Base-by-base conservation (phyloP, 2,113 vertebrate genomes). In the Arvicanthis niloticus region DNA sequence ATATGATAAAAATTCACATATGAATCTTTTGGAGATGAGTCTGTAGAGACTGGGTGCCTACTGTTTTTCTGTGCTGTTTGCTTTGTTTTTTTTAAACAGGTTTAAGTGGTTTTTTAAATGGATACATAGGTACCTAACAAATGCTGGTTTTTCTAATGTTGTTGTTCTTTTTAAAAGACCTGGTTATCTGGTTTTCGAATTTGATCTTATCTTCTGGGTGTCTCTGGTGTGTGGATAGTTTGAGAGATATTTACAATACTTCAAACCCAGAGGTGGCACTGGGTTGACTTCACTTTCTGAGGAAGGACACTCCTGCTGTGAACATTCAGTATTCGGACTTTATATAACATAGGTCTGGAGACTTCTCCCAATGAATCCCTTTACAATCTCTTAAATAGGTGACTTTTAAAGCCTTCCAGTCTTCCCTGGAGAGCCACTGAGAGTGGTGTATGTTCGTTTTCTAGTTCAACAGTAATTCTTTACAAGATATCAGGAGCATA, bases 301-400 rank as follows among this genome's bases (percentile, higher is more conserved):
- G 26, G n/a, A 75, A 91, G 53, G 26, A 48, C 76, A 93, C 1
- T 91, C 40, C 29, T 88, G 29, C 37, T 70, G 21, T 62, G 88
- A 21, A 37, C 17, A 42, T 53, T 62, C 42, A 72, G 60, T 1
- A 9, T 82, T 58, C 7, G 9, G 77, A 34, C 34, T 89, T 94
- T 82, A 58, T 67, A 16, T 24, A 40, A 1, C 29, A 3, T 29
- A 67, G 24, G 16, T 87, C 70, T 95, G 40, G 29, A 78, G 31
- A 7, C 37, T 0, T 77, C 24, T 67, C 48, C 21, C 60, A 73
- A 1, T 0, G 29, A 94, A 72, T 1, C 6, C 6, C 15, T 95
- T 91, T n/a, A 51, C 17, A 62, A 10, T 91, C 26, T 80, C 93
- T 87, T 76, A 77, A 92, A 93, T 42, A 67, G 40, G 60, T 45